Evolutionary conservation across 2,113 vertebrate species (phyloP), one percentile per base, ranked within the genome.

Genomic region (Tursiops truncatus): DNA sequence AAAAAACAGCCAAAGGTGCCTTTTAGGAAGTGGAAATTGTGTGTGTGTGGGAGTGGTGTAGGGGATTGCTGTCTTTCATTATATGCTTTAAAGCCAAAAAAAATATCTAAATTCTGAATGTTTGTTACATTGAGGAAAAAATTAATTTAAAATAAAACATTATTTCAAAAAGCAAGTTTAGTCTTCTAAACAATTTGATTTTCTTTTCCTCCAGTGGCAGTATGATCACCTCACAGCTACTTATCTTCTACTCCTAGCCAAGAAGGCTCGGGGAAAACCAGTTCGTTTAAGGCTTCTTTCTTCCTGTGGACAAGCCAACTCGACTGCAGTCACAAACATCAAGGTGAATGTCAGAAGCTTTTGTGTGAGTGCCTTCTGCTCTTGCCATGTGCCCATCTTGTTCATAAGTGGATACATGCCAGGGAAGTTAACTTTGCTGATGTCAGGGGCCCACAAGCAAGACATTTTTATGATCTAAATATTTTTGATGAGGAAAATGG

Each of bases 191-290:
- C 94, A 89, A 50, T 41, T 89, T 60, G 9, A 21, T 50, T 96
- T 94, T 58, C 26, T 94, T 97, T 77, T 70, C 92, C 36, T 95
- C 67, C 44, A 99, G 99, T 99, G 99, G 99, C 99, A 98, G 26
- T 99, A 99, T 14, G 99, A 99, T 97, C 99, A 99, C 15, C 98
- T 99, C 81, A 99, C 99, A 47, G 99, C 99, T 81, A 99, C 98
- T 0, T 99, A 99, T 97, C 98, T 99, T 90, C 98, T 99, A 97
- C 99, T 99, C 97, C 98, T 99, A 25, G 98, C 99, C 83, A 99
- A 99, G 98, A 99, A 99, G 98, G 97, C 98, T 97, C 99, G 96
- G 31, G 99, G 99, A 68, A 99, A 99, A 74, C 98, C 98, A 15
- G 97, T 99, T 91, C 98, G 98, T n/a, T 98, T 99, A 50, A 96